Conservation (phyloP, 2,888 invertebrate species). For the Crocallis elinguaria region DNA sequence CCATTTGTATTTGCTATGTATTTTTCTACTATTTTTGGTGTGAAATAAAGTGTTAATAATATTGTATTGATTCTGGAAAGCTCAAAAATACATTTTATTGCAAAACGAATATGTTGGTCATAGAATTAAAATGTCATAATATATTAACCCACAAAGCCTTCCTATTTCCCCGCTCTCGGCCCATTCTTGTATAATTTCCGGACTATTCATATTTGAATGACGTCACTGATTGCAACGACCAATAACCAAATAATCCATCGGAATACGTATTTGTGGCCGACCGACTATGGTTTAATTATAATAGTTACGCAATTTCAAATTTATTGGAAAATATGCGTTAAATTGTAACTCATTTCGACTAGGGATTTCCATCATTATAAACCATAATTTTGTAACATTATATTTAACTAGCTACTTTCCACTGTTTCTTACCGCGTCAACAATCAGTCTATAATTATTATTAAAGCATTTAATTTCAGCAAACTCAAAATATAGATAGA, state of each 20-base stretch:
- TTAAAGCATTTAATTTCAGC: too few species aligned
- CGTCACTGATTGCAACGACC: conserved; percentile 37
- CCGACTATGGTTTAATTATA: conserved; percentile 24
- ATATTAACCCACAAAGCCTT: conserved; percentile 25
- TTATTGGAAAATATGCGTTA: conserved; percentile 2
- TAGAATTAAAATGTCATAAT: conserved; percentile 6
- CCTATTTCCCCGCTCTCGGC: conserved; percentile 27
- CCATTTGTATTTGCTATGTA: too few species aligned
- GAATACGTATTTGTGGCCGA: conserved; percentile 30
- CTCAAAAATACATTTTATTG: too few species aligned
- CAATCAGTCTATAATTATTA: too few species aligned
- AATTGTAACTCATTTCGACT: neutral
- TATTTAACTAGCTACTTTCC: too few species aligned
- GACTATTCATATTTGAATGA: conserved; percentile 31
- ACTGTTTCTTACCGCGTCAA: too few species aligned
- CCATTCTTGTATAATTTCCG: conserved; percentile 41
- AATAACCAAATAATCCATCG: conserved; percentile 30
- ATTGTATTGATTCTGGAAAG: too few species aligned
- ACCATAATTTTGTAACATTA: too few species aligned
- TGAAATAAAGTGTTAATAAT: too few species aligned
- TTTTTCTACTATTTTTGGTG: too few species aligned
- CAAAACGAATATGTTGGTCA: too few species aligned
- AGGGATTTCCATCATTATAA: neutral
- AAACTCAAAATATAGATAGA: too few species aligned
- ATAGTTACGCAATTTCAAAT: conserved; percentile 14